Evolutionary conservation across 1,140 invertebrate species (phyloP).

Genomic region (Orussus abietinus): DNA sequence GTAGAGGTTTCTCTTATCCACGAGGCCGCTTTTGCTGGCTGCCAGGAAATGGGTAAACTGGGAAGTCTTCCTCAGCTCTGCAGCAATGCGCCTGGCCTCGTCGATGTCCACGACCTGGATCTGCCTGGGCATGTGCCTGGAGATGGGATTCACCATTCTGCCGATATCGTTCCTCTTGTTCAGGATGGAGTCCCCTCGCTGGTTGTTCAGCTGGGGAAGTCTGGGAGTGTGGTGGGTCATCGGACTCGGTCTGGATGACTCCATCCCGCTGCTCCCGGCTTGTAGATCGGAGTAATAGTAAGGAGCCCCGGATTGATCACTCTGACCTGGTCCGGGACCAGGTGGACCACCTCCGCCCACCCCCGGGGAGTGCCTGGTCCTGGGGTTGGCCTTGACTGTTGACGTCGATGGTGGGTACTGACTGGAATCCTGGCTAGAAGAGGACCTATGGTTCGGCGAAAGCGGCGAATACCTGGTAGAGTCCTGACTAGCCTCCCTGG

Average conservation of each 20-base stretch:
- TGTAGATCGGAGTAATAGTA: conserved; percentile 84
- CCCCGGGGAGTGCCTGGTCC: conserved; percentile 1
- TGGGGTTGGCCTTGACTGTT: background rate
- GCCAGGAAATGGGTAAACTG: conserved; percentile 66
- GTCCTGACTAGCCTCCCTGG: conserved; percentile 36
- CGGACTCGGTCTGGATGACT: conserved; percentile 27
- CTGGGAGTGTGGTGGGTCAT: conserved; percentile 31
- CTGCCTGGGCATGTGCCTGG: conserved; percentile 38
- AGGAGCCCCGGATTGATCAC: conserved; percentile 57
- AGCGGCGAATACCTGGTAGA: conserved; percentile 28
- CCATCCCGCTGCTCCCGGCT: conserved; percentile 20
- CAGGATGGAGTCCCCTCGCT: conserved; percentile 53
- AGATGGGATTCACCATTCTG: conserved; percentile 75
- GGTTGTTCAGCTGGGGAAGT: conserved; percentile 64
- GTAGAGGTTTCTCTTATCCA: conserved; percentile 74
- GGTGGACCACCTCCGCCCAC: conserved; percentile 1
- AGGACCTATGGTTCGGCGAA: conserved; percentile 32
- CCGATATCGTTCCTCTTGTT: conserved; percentile 71
- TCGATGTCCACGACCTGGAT: conserved; percentile 41
- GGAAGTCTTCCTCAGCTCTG: conserved; percentile 62
- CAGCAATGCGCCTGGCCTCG: conserved; percentile 58
- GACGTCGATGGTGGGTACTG: conserved; percentile 18
- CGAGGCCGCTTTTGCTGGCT: conserved; percentile 55
- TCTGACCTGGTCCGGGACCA: conserved; percentile 8
- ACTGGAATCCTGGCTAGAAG: conserved; percentile 38